phyloP scores from a whole-genome alignment of 1,140 invertebrate genomes.

The Hypsibius dujardini region DNA sequence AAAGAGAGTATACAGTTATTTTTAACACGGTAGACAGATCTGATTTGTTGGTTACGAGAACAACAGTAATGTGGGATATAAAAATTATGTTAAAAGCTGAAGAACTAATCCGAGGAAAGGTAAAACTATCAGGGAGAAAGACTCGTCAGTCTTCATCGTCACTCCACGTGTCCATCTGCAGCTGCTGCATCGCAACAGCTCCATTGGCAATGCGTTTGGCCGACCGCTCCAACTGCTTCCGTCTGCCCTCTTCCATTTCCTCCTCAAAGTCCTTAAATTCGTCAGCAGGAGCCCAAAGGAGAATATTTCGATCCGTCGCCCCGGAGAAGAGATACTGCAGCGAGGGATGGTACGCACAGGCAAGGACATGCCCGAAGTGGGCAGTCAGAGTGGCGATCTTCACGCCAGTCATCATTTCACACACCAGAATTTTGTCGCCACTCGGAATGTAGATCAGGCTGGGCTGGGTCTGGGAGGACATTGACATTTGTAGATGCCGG shows the following conservation, averaged over 20 bases:
- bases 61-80: no score
- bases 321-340: slow-evolving; percentile 36
- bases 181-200: no score
- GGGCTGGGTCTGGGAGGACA: background rate
- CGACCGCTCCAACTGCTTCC: background rate
- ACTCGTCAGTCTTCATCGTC: no score
- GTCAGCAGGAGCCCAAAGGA: slow-evolving; percentile 33
- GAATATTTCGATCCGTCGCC: slow-evolving; percentile 36
- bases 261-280: background rate
- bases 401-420: slow-evolving; percentile 31
- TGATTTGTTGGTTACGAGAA: no score
- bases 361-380: slow-evolving; percentile 37
- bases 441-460: background rate
- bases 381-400: slow-evolving; percentile 32
- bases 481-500: slow-evolving; percentile 23
- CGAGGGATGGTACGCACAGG: slow-evolving; percentile 33
- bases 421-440: slow-evolving; percentile 22
- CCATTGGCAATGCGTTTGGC: background rate
- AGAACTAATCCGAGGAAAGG: no score
- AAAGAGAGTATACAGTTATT: no score
- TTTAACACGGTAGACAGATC: no score
- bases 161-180: no score
- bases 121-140: no score
- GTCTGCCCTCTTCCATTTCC: background rate
- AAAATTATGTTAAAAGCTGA: no score